Conservation (phyloP, 2,797 vertebrate species). For the Loriculus beryllinus region DNA sequence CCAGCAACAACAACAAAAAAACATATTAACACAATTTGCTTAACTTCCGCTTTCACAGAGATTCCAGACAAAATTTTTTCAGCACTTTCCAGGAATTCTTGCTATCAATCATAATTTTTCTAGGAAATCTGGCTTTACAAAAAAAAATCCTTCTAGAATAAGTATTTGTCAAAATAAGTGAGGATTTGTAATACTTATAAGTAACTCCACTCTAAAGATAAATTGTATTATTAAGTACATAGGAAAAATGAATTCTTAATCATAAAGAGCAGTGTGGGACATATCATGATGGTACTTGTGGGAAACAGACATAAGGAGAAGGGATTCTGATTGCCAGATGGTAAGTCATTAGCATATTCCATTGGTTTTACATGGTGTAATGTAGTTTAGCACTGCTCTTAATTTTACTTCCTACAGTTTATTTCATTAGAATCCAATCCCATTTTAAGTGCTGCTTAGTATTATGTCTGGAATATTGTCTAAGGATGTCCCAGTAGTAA, state of each 20-base stretch:
- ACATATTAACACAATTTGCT: background rate
- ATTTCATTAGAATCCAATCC: background rate
- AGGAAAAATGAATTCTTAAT: background rate
- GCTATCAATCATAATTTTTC: background rate
- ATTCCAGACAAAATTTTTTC: background rate
- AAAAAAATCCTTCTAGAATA: background rate
- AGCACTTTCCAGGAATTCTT: background rate
- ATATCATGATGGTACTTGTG: background rate
- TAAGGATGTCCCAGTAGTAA: background rate
- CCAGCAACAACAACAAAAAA: background rate
- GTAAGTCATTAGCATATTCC: background rate
- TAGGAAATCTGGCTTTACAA: background rate
- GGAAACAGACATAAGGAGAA: background rate
- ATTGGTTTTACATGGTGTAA: background rate
- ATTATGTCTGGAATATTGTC: background rate
- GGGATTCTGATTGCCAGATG: background rate
- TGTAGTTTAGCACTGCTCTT: background rate
- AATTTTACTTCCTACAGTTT: background rate
- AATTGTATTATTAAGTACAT: background rate
- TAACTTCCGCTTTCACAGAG: background rate
- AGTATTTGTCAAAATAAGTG: background rate
- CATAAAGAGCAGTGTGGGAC: background rate
- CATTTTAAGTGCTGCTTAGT: background rate
- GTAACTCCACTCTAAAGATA: background rate
- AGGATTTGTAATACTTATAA: background rate